Base-by-base conservation (phyloP, 2,113 vertebrate species). In the Tachysurus fulvidraco region DNA sequence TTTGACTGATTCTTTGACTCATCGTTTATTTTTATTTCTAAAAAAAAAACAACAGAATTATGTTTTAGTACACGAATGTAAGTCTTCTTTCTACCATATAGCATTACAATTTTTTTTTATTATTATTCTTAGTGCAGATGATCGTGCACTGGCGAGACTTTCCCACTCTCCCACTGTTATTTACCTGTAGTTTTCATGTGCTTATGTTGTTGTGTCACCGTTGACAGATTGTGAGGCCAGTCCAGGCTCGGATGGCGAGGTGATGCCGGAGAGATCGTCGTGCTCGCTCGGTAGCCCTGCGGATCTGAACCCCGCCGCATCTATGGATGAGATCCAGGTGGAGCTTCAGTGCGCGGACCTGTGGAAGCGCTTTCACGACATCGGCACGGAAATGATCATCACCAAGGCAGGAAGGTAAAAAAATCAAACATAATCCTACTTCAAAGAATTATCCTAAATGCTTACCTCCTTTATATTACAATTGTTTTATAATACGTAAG, bases 341-440 rank as follows among this genome's bases (percentile, higher is more conserved):
- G 98, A 99, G 93, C 93, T 99, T 88, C 98, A 99, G 85, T 99
- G 98, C 85, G 97, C 98, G 0, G 98, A 99, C 91, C 96, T 99
- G 84, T 99, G 98, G 98, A 99, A 99, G 93, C 96, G 98, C 89
- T 99, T 99, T 95, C 98, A 99, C 86, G 98, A 99, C 85, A 99
- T 99, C 86, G 98, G 98, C 88, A 99, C 98, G 0, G 98, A 99
- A 93, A 99, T 99, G 98, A 99, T 99, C 91, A 99, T 99, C 94
- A 99, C 98, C 0, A 99, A 99, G 93, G 98, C 98, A 86, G 98
- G 98, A 92, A 98, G 98, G 98, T 99, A 95, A 94, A 28, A 3
- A 21, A 21, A 19, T 28, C 23, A 13, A 77, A 23, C 46, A n/a
- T 50, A 54, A 30, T 55, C 2, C n/a, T 41, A 59, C 54, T 41